These are phyloP conservation scores for Thecocarcelia acutangulata DNA, from an alignment of 2,888 invertebrate genomes.

Conservation along the genomic window DNA sequence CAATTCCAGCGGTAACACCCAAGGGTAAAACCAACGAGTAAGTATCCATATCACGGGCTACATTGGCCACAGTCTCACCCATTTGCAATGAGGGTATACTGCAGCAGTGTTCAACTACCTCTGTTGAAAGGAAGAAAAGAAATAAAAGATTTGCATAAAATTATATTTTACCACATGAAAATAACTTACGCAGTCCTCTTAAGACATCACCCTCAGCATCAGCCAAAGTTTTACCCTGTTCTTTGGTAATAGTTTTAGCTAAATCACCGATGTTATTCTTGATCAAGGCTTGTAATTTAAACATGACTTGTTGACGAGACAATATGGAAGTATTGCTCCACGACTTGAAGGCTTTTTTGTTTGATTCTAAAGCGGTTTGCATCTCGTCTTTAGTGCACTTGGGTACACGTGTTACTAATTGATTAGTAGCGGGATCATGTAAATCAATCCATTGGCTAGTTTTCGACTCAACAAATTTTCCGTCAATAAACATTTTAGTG, in stretches of 20 bases:
- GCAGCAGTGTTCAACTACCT: conserved; percentile 98
- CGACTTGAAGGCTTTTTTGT: conserved; percentile 88
- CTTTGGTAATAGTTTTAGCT: conserved; percentile 94
- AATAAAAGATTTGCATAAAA: no score
- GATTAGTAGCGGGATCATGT: conserved; percentile 96
- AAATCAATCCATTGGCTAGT: conserved; percentile 96
- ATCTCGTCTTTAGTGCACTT: conserved; percentile 94
- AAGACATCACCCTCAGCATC: conserved; percentile 99
- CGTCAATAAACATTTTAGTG: conserved; percentile 97
- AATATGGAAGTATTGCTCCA: conserved; percentile 97
- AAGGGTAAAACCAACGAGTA: conserved; percentile 94
- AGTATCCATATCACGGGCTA: conserved; percentile 97
- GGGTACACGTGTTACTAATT: conserved; percentile 92
- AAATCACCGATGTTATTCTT: conserved; percentile 93
- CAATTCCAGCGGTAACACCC: conserved; percentile 94
- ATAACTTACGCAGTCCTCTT: conserved; percentile 94
- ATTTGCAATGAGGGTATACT: conserved; percentile 95
- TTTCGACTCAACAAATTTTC: conserved; percentile 95
- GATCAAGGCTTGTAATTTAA: conserved; percentile 92
- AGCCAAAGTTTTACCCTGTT: conserved; percentile 97
- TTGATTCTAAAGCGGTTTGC: conserved; percentile 92
- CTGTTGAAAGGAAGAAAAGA: conserved; percentile 81
- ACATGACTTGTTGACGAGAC: conserved; percentile 95
- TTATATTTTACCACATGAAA: conserved; percentile 3
- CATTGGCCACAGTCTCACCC: conserved; percentile 92